A percentile compares a stretch with the other conserved stretches of the same genome.
Conservation (phyloP, 53 echinoderm and acorn worm species). For the Henricia sp. region DNA sequence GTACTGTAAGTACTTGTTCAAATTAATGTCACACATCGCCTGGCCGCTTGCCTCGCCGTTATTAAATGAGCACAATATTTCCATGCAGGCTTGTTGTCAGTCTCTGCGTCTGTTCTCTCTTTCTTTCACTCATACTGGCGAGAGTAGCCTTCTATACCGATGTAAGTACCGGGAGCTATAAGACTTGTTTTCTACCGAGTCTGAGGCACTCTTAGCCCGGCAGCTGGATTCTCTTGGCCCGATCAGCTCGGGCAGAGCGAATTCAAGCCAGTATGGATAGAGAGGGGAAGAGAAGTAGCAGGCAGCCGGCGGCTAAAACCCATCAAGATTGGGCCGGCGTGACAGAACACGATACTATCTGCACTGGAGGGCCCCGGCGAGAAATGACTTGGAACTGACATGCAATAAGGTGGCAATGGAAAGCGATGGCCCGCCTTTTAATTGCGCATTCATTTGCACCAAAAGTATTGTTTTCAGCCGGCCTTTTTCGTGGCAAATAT, state of each 20-base stretch:
- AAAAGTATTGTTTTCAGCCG: constrained; percentile 70
- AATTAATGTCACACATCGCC: constrained; percentile 60
- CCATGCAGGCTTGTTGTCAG: neutral
- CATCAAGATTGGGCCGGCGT: constrained; percentile 52
- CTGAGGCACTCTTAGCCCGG: constrained; percentile 28
- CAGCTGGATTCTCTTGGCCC: constrained; percentile 28
- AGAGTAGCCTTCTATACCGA: too few species aligned
- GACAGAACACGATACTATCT: constrained; percentile 58
- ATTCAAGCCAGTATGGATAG: constrained; percentile 14
- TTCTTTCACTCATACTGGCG: neutral
- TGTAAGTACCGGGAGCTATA: neutral
- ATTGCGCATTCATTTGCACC: constrained; percentile 70
- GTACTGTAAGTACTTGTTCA: constrained; percentile 67
- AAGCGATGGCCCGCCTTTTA: constrained; percentile 51
- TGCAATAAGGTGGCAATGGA: constrained; percentile 61
- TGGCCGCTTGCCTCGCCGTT: constrained; percentile 2
- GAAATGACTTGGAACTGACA: constrained; percentile 47
- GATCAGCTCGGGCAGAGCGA: constrained; percentile 8
- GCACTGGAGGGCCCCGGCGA: constrained; percentile 38
- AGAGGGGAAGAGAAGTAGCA: constrained; percentile 28
- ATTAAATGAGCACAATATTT: constrained; percentile 58
- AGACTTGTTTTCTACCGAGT: constrained; percentile 12
- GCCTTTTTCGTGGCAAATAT: constrained; percentile 70
- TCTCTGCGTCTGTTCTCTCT: neutral
- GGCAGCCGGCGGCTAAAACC: constrained; percentile 59